Base-by-base conservation (phyloP, 2,888 invertebrate genomes). In the Diarsia mendica region DNA sequence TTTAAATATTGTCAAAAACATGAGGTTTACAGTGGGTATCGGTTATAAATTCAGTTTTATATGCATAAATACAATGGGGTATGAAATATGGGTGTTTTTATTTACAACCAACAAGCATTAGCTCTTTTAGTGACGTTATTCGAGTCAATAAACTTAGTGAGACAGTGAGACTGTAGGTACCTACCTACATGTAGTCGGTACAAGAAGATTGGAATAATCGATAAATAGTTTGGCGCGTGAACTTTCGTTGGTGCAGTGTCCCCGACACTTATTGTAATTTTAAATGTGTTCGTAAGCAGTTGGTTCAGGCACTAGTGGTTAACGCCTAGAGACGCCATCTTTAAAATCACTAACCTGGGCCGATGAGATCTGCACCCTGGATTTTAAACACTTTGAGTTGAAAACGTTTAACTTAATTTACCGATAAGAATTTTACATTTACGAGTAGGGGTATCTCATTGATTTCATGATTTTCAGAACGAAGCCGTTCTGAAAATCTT, bases 201-300 rank as follows among this genome's bases (percentile, higher is more conserved):
- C 89, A 90, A 90, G 89, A 90, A 92, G 93, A 94, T 93, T 88
- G 86, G 90, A 92, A 92, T 92, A 93, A 90, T 91, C 90, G 92
- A 93, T 93, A 93, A 92, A 93, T 92, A 91, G 92, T 93, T 91
- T 89, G 86, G 90, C 92, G 91, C 92, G 92, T 94, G 95, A 95
- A 95, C 94, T 95, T 95, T 95, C 90, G 90, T 91, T 89, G 91
- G 89, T 87, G 91, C 82, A 82, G 91, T 92, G 94, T 91, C 91
- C 91, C 86, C 89, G 92, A 92, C 93, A 92, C 94, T 94, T 94
- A 95, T 95, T 95, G 93, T 95, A 95, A 95, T 94, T 95, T 95
- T 90, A 95, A 95, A 95, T 95, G 93, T 87, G 93, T 88, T 91
- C 92, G 92, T 92, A 92, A 91, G 87, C 90, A 85, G 90, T 88